Evolutionary conservation across 2,113 vertebrate species (phyloP), one percentile per base, ranked within the genome.

Genomic region (Pomatostomus ruficeps): DNA sequence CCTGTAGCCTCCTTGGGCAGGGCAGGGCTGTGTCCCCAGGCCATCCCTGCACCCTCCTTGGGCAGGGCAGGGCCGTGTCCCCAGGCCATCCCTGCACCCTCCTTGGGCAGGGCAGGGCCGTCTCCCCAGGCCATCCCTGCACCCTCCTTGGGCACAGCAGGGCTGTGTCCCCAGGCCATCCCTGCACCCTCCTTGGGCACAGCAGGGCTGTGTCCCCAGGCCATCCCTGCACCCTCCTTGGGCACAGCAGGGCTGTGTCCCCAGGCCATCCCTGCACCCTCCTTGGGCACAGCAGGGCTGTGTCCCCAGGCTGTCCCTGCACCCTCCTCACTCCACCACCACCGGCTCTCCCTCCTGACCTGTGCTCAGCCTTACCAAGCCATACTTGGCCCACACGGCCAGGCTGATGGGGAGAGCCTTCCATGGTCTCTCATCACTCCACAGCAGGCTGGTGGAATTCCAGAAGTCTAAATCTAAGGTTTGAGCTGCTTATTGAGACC

Each of bases 371-470:
- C 35, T 33, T 12, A 23, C 10, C 15, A 17, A 55, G 12, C 21
- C 49, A 68, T 59, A 10, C 36, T 28, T 48, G 28, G 21, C 48
- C 68, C 40, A 26, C 46, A 16, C 1, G 14, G 40, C 52, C 48
- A 35, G 20, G 21, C 38, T 49, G 51, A 20, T 28, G 28, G 8
- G 1, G 1, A 63, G 38, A 19, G 38, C 57, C 8, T 74, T n/a
- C 8, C 66, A 26, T 0, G 0, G 12, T 42, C 91, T 66, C 70
- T 85, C 20, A 33, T 14, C 4, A 0, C 29, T 81, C 33, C 3
- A 5, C 18, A 48, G n/a, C 2, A n/a, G 33, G 14, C 2, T 12
- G 5, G 8, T 70, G 70, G 43, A 49, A 59, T 58, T 71, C 17
- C 35, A 46, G 51, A 62, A 18, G 12, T 33, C 26, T 58, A 4